Percentiles rank a stretch among this genome's conserved stretches.
Conservation (phyloP, 2,888 invertebrate species). For the Hedychridium roseum region DNA sequence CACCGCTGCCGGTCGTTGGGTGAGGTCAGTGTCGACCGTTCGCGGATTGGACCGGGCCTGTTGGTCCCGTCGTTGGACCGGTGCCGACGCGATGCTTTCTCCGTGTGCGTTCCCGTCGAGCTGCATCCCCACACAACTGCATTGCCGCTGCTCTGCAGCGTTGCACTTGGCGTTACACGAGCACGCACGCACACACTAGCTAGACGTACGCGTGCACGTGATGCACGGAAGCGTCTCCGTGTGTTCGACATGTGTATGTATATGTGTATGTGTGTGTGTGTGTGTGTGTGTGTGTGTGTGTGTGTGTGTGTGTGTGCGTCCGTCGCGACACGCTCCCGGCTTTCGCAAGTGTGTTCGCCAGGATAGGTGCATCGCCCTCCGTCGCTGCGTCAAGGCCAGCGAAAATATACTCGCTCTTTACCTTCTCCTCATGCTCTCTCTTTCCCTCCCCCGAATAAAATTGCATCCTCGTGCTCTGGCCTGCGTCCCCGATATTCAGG, state of each 20-base stretch:
- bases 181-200: background rate
- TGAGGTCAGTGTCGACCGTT: conserved; percentile 62
- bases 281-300: background rate
- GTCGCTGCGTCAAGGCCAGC: conserved; percentile 64
- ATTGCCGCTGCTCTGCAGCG: conserved; percentile 5
- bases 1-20: conserved; percentile 55
- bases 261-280: conserved; percentile 14
- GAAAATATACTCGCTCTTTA: conserved; percentile 57
- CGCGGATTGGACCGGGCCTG: conserved; percentile 61
- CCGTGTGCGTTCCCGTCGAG: conserved; percentile 11
- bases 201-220: conserved; percentile 3
- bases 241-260: conserved; percentile 4
- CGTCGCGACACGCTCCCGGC: conserved; percentile 50
- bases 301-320: conserved; percentile 22
- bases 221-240: conserved; percentile 9
- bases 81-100: conserved; percentile 18
- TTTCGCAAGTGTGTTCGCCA: conserved; percentile 59
- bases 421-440: conserved; percentile 30
- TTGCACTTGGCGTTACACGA: conserved; percentile 7
- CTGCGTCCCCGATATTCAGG: no score
- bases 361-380: conserved; percentile 63
- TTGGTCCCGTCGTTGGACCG: conserved; percentile 37
- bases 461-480: no score
- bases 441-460: conserved; percentile 14
- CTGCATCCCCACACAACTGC: background rate